phyloP scores from a whole-genome alignment of 1,140 invertebrate genomes.

The Ceratosolen fusciceps region DNA sequence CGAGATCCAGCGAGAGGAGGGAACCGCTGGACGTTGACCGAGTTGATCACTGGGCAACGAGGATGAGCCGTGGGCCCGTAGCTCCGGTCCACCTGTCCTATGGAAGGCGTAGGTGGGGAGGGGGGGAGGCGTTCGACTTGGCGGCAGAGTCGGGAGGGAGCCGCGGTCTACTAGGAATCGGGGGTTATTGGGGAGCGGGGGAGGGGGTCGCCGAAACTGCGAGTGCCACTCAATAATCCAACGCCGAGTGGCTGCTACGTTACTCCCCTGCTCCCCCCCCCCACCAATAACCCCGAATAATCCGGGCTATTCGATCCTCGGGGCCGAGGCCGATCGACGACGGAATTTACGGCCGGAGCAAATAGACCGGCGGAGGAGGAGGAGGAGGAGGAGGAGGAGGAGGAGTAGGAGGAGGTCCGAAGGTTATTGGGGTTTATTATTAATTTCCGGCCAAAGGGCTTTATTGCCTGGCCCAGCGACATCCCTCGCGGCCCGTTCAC shows the following conservation, averaged over 20 bases:
- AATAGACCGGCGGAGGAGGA: conserved; percentile 1
- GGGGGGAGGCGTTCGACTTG: not conserved
- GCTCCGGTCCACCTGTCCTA: too few relatives aligned
- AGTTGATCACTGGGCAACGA: too few relatives aligned
- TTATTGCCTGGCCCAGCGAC: too few relatives aligned
- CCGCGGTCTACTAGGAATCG: not conserved
- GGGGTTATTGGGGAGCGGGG: not conserved
- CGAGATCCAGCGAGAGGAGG: too few relatives aligned
- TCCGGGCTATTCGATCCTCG: conserved; percentile 53
- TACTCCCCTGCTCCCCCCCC: not conserved
- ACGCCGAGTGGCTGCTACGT: not conserved
- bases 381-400: not conserved
- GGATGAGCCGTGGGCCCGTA: too few relatives aligned
- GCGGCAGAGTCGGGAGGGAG: not conserved
- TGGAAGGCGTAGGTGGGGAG: too few relatives aligned
- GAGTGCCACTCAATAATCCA: too few relatives aligned
- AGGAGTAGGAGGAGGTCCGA: conserved; percentile 46
- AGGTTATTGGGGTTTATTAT: conserved; percentile 21
- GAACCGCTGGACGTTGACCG: too few relatives aligned
- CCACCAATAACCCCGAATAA: too few relatives aligned
- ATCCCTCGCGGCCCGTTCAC: too few relatives aligned
- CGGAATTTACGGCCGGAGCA: conserved; percentile 37
- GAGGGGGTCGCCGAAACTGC: too few relatives aligned
- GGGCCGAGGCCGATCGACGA: conserved; percentile 53
- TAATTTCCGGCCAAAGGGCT: not conserved